phyloP scores from a whole-genome alignment of 2,797 vertebrate genomes.

The Meriones psammophilus region DNA sequence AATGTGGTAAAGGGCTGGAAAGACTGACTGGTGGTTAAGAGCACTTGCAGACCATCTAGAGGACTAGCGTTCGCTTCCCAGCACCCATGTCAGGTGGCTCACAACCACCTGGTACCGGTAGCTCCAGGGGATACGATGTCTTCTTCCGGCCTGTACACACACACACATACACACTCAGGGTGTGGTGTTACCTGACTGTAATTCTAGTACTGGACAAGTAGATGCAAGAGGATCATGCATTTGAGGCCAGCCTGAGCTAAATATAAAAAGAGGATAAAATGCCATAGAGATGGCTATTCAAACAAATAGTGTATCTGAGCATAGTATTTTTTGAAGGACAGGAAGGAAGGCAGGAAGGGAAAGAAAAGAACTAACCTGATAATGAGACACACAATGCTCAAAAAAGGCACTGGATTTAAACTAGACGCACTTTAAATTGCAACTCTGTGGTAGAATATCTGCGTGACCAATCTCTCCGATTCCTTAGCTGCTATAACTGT shows the following conservation, averaged over 20 bases:
- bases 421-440: not conserved
- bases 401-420: not conserved
- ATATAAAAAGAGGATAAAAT: not conserved
- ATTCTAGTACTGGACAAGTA: not conserved
- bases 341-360: not conserved
- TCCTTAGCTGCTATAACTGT: not conserved
- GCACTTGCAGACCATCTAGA: not conserved
- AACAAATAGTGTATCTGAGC: constrained; percentile 10
- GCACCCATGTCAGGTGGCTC: not conserved
- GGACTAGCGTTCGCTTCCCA: not conserved
- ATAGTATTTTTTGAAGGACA: constrained; percentile 10
- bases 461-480: not conserved
- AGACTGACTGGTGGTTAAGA: not conserved
- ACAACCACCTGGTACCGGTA: too few species aligned
- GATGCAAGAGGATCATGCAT: not conserved
- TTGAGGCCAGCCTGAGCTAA: not conserved
- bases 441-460: not conserved
- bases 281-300: not conserved
- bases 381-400: not conserved
- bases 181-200: not conserved
- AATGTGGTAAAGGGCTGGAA: not conserved
- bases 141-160: not conserved
- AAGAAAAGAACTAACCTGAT: not conserved
- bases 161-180: not conserved
- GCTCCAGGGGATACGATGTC: not conserved